Base-by-base conservation (phyloP, 2,113 vertebrate species). In the Chloebia gouldiae region DNA sequence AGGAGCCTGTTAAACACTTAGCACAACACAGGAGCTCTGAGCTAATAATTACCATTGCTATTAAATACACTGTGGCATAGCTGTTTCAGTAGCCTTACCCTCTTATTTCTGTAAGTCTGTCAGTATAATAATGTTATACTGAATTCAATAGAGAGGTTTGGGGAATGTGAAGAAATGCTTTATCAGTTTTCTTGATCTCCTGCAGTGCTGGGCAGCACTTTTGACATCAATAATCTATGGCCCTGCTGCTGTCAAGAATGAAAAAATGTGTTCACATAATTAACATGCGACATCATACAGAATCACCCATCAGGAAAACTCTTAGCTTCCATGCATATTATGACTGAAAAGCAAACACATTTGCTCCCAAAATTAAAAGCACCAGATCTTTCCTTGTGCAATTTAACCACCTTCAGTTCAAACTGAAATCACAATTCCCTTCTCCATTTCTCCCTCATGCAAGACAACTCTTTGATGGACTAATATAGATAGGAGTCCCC, bases 1-100 rank as follows among this genome's bases (percentile, higher is more conserved):
- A 97, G 72, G 60, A 96, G 93, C 88, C 92, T 92, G 92, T 91
- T 95, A 94, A 92, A 78, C 92, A 91, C 86, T 92, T 94, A 92
- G 86, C 86, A 84, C 83, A 92, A 95, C 94, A 92, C 77, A 88
- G 83, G 83, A 91, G 70, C 77, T 86, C 91, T 69, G 30, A 53
- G 65, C 88, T 68, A 92, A 75, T 96, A 95, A 97, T 97, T 94
- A 90, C 90, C 76, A 66, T 31, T 73, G 69, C 83, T 95, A 75
- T 91, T 93, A 93, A 94, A 91, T 81, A 80, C 72, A 83, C 69
- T 71, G 68, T 86, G 88, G 80, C 94, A 93, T 47, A 78, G 91
- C 72, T 84, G 56, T 47, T 95, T 44, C 92, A 73, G 63, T 35
- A 54, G 65, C 86, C 80, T 77, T 66, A 44, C 56, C 42, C 39